A percentile compares a stretch with the other conserved stretches of the same genome.
Evolutionary conservation across 2,113 vertebrate species (phyloP).

Genomic region (Charina bottae): DNA sequence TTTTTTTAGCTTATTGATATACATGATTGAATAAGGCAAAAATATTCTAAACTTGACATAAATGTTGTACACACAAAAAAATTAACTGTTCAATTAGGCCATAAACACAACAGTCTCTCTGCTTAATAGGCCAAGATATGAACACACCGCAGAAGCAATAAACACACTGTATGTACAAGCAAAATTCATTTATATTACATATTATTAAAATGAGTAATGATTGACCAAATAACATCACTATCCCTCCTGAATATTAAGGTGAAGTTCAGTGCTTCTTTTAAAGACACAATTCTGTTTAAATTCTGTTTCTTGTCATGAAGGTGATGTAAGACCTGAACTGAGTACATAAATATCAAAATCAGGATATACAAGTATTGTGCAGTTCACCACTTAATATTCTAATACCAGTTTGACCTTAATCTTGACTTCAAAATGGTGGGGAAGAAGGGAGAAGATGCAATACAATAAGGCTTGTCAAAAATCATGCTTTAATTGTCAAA

Average conservation of each 20-base stretch:
- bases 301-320: not conserved
- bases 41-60: not conserved
- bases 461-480: not conserved
- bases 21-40: not conserved
- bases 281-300: not conserved
- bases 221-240: not conserved
- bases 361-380: not conserved
- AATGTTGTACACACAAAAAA: not conserved
- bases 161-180: not conserved
- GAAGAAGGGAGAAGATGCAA: not conserved
- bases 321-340: not conserved
- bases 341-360: not conserved
- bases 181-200: not conserved
- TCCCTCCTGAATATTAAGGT: not conserved
- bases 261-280: not conserved
- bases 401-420: not conserved
- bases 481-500: not conserved
- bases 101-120: not conserved
- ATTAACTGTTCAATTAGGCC: not conserved
- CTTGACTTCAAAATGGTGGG: not conserved
- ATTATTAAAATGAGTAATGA: not conserved
- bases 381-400: not conserved
- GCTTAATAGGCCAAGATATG: not conserved
- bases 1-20: not conserved
- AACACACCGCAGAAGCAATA: not conserved